Evolutionary conservation across 2,797 vertebrate genomes (phyloP).

Genomic region (Peromyscus nudipes): DNA sequence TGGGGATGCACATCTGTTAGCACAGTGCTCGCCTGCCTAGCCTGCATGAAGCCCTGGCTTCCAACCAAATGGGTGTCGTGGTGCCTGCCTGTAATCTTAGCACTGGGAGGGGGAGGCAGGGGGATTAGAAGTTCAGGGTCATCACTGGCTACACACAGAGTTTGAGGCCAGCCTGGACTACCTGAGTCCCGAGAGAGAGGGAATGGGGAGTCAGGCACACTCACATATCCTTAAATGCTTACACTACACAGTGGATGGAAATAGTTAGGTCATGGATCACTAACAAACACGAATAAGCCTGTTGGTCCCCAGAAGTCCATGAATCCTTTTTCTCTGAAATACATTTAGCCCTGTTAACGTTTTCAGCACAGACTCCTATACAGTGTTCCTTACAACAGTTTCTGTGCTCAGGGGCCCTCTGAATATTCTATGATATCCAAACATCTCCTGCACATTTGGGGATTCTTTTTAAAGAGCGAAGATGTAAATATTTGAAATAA

Average conservation of each 20-base stretch:
- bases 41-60: background rate
- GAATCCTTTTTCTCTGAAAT: conserved; percentile 53
- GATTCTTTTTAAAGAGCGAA: conserved; percentile 56
- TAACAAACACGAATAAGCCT: background rate
- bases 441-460: background rate
- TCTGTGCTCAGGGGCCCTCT: background rate
- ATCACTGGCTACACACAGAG: background rate
- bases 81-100: background rate
- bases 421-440: conserved; percentile 29
- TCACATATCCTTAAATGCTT: background rate
- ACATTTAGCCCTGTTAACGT: conserved; percentile 3
- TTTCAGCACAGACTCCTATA: background rate
- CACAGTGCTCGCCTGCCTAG: background rate
- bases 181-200: background rate
- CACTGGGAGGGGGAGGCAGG: background rate
- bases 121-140: background rate
- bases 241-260: background rate
- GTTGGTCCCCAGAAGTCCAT: conserved; percentile 12
- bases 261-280: background rate
- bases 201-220: background rate
- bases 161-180: background rate
- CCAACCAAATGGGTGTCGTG: background rate
- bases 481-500: conserved; percentile 41
- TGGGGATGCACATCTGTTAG: background rate
- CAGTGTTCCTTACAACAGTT: background rate